phyloP scores from a whole-genome alignment of 2,113 vertebrate genomes.

The Saccopteryx bilineata region DNA sequence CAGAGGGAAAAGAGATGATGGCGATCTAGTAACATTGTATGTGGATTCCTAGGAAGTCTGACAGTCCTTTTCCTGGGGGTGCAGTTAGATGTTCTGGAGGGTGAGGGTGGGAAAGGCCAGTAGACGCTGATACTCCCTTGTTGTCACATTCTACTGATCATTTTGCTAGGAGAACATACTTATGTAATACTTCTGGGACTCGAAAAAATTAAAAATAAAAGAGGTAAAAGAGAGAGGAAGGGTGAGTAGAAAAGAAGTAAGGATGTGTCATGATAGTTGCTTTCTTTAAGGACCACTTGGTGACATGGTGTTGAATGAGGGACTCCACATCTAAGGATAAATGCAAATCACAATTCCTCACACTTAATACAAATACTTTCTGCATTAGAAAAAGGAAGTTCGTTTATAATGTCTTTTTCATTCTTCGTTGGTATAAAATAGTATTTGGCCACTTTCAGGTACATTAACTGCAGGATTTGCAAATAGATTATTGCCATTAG shows the following conservation, averaged over 20 bases:
- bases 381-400: neutral
- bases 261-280: neutral
- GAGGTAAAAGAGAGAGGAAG: neutral
- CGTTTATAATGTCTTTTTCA: neutral
- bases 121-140: neutral
- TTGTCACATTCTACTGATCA: neutral
- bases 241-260: neutral
- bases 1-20: neutral
- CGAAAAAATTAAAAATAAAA: slow-evolving; percentile 19
- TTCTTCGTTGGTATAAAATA: neutral
- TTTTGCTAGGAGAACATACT: neutral
- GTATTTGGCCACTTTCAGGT: neutral
- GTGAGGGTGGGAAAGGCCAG: neutral
- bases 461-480: neutral
- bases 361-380: neutral
- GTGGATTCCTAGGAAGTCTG: neutral
- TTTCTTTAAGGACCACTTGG: neutral
- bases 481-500: neutral
- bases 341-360: neutral
- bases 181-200: neutral
- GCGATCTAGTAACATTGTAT: neutral
- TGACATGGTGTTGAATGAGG: neutral
- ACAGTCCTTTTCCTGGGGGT: neutral
- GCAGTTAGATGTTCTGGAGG: neutral
- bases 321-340: neutral